These are phyloP conservation scores for Lottia gigantea DNA, from an alignment of 2,888 invertebrate species.

Conservation along the genomic window DNA sequence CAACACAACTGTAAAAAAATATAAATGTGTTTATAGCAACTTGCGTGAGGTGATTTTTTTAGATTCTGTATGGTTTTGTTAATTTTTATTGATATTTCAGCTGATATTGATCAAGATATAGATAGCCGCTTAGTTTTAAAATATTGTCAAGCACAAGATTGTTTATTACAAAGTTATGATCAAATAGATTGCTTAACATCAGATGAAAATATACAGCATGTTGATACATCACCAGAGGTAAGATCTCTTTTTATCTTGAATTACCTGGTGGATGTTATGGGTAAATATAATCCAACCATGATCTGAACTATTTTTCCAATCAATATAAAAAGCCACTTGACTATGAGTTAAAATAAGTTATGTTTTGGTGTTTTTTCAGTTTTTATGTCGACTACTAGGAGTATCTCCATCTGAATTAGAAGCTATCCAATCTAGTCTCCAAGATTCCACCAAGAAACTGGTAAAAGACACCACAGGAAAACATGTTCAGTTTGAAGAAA, in stretches of 20 bases:
- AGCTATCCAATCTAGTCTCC: constrained; percentile 40
- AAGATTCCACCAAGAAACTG: constrained; percentile 24
- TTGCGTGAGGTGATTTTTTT: too few species aligned
- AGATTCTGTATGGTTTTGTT: too few species aligned
- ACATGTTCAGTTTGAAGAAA: constrained; percentile 42
- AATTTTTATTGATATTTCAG: constrained; percentile 27
- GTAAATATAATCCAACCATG: too few species aligned
- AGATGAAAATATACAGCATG: constrained; percentile 12
- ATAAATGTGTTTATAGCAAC: too few species aligned
- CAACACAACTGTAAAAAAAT: too few species aligned
- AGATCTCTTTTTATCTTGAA: neutral
- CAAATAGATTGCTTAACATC: constrained; percentile 36
- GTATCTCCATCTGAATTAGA: constrained; percentile 43
- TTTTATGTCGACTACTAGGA: constrained; percentile 34
- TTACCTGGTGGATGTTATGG: too few species aligned
- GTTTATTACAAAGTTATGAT: constrained; percentile 62
- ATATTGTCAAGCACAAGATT: constrained; percentile 61
- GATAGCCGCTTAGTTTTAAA: constrained; percentile 65
- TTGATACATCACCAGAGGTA: constrained; percentile 31
- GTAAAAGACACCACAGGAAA: constrained; percentile 23
- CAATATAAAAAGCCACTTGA: too few species aligned
- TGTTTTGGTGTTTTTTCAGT: constrained; percentile 29
- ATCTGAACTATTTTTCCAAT: too few species aligned
- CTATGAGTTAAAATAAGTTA: too few species aligned
- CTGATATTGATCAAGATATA: constrained; percentile 63